Evolutionary conservation across 2,113 vertebrate genomes (phyloP).

Genomic region (Sceloporus undulatus): DNA sequence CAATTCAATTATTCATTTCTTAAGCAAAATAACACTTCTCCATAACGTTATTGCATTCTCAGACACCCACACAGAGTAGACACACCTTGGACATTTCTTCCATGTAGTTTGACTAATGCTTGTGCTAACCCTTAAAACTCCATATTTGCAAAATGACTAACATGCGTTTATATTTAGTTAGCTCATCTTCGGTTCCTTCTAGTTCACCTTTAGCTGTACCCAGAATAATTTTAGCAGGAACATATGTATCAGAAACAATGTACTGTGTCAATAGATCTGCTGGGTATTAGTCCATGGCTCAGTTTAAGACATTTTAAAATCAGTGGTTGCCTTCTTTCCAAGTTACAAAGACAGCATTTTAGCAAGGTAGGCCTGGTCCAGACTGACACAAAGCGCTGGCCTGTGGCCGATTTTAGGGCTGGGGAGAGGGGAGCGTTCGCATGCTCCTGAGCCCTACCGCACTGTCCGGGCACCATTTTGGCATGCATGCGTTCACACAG

Average conservation of each 20-base stretch:
- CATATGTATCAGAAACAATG: background rate
- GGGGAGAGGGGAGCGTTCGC: too few species aligned
- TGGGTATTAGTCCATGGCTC: background rate
- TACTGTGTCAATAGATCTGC: background rate
- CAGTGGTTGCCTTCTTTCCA: background rate
- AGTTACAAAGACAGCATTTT: background rate
- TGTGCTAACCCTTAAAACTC: background rate
- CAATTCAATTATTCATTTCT: background rate
- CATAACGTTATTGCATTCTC: background rate
- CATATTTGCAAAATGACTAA: conserved; percentile 8
- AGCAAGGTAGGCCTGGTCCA: background rate
- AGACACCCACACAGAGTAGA: background rate
- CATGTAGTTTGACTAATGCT: background rate
- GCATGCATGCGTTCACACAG: too few species aligned
- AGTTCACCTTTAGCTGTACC: background rate
- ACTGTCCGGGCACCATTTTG: too few species aligned
- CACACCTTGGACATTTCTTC: background rate
- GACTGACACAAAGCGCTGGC: too few species aligned
- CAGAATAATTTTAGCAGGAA: background rate
- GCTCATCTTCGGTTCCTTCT: background rate
- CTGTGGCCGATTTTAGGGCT: too few species aligned
- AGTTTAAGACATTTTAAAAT: background rate
- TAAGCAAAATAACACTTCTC: background rate
- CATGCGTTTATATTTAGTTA: background rate
- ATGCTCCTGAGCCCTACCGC: too few species aligned